phyloP scores from a whole-genome alignment of 2,888 invertebrate genomes.

The Agrochola litura region DNA sequence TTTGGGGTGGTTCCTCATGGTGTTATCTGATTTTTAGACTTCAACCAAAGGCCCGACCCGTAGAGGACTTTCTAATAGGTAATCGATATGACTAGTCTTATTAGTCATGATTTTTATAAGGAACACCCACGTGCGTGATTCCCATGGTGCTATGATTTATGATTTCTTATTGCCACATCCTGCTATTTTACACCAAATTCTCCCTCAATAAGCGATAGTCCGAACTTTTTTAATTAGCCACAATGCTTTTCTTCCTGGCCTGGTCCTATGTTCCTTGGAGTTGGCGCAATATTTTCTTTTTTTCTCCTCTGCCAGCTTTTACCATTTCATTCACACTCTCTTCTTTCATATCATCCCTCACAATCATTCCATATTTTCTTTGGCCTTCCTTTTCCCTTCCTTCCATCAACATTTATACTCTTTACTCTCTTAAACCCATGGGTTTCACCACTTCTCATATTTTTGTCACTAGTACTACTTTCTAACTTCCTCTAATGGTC shows the following conservation, averaged over 20 bases:
- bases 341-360: background rate
- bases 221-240: background rate
- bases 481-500: background rate
- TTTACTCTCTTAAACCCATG: no score
- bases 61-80: conserved; percentile 7
- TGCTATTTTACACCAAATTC: background rate
- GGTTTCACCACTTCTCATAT: background rate
- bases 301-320: background rate
- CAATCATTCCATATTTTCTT: background rate
- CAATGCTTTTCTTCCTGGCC: no score
- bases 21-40: background rate
- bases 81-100: background rate
- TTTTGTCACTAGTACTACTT: background rate
- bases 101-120: conserved; percentile 12
- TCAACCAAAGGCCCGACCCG: no score
- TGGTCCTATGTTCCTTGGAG: no score
- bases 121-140: background rate
- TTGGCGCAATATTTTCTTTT: background rate
- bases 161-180: background rate
- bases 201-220: background rate
- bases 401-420: no score
- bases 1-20: background rate
- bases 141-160: background rate
- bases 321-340: background rate
- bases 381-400: no score